These are phyloP conservation scores for Eupsittula cactorum DNA, from an alignment of 2,113 vertebrate species.

Conservation along the genomic window DNA sequence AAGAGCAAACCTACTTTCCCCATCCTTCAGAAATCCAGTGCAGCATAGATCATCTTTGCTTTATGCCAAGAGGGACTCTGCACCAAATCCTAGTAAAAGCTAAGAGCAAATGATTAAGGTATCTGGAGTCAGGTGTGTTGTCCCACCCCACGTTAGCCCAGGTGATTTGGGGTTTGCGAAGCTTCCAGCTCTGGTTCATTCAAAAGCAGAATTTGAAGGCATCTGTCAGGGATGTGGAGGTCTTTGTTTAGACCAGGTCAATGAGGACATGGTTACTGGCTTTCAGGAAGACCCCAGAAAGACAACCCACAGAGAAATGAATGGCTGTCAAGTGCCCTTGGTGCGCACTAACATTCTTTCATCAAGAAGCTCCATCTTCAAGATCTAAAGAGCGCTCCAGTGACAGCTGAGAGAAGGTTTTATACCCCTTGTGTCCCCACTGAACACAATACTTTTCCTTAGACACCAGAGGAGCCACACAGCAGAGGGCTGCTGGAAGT, in stretches of 20 bases:
- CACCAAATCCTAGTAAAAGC: background rate
- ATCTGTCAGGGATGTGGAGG: background rate
- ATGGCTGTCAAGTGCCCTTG: accelerated
- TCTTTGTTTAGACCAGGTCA: background rate
- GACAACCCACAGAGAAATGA: background rate
- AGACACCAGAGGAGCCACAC: background rate
- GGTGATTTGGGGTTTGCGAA: background rate
- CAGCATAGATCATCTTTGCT: background rate
- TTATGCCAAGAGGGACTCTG: background rate
- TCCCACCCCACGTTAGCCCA: background rate
- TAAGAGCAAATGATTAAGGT: background rate
- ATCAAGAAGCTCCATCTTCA: background rate
- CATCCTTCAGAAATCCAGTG: background rate
- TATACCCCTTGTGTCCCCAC: background rate
- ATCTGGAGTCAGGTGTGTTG: background rate
- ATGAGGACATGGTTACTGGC: accelerated
- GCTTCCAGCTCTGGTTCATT: background rate
- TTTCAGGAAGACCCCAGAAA: background rate
- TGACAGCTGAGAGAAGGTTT: background rate
- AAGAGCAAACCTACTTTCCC: background rate
- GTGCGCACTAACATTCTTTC: background rate
- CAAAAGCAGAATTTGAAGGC: background rate
- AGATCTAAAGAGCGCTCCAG: background rate
- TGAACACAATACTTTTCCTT: background rate
- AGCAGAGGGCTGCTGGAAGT: background rate